Base-by-base conservation (phyloP, 1,140 invertebrate species). In the Ceratosolen fusciceps region DNA sequence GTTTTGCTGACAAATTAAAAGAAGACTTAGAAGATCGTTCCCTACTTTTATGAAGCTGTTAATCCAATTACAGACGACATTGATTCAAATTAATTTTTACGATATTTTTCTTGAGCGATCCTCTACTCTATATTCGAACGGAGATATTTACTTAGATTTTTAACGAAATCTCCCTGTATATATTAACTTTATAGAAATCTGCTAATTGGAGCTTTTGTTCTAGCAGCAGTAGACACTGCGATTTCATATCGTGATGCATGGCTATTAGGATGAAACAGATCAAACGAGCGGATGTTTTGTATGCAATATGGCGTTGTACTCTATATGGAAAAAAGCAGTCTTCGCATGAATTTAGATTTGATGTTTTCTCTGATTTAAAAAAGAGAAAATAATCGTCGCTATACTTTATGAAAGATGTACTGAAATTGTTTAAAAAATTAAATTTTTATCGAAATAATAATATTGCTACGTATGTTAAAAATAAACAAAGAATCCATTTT, bases 1-100 rank as follows among this genome's bases (percentile, higher is more conserved):
- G 37, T 65, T 19, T 65, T 65, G 60, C 5, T 21, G 60, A 65
- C 19, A 65, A 37, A 65, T 65, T 65, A 65, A 37, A 65, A 37
- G 14, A 21, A n/a, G 14, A 0, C 37, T 65, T 37, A 65, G 34
- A 12, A 0, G 31, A n/a, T 9, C 31, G 31, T 37, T 4, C 19
- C 31, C 9, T n/a, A 12, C 31, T 37, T 65, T 65, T 7, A 65
- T 65, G 21, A 65, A n/a, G 8, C 60, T 21, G 31, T 65, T 65
- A 65, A 65, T 65, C 60, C 31, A 65, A 65, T 65, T 65, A 5
- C 4, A 21, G 37, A 37, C 21, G 60, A 65, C 19, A 65, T 37
- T 65, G 34, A 65, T 34, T 62, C 31, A 14, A 62, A 62, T 65
- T 65, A 65, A 31, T 37, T 65, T 37, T 37, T 9, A n/a, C 0